phyloP scores from a whole-genome alignment of 2,888 invertebrate species.

The Apodemia zela region DNA sequence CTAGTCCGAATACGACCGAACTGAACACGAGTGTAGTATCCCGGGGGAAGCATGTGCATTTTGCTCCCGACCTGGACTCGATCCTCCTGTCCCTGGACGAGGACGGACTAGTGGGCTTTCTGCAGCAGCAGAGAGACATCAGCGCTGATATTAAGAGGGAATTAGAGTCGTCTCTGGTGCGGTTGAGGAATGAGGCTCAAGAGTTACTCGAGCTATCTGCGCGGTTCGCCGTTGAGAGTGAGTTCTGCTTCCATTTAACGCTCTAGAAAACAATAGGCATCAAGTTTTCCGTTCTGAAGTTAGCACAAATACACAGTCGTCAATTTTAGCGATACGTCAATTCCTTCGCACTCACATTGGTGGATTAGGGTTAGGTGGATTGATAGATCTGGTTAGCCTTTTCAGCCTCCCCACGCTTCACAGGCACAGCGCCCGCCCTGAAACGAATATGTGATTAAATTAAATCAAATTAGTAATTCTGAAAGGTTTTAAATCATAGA shows the following conservation, averaged over 20 bases:
- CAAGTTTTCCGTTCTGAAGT: no score
- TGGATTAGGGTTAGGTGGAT: no score
- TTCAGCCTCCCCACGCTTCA: no score
- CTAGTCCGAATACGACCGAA: constrained; percentile 40
- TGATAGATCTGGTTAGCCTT: no score
- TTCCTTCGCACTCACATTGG: no score
- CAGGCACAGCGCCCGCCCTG: no score
- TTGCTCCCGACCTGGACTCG: constrained; percentile 84
- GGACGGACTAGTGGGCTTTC: constrained; percentile 77
- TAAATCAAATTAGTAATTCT: no score
- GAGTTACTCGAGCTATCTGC: constrained; percentile 83
- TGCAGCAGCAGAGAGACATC: constrained; percentile 73
- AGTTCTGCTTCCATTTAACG: constrained; percentile 29
- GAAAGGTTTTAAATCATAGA: no score
- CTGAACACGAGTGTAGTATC: constrained; percentile 48
- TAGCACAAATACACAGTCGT: no score
- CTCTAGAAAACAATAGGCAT: no score
- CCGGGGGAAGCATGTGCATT: constrained; percentile 81
- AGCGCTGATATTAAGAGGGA: constrained; percentile 82
- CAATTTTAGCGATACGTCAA: no score
- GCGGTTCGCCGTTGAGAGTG: constrained; percentile 44
- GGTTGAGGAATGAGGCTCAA: constrained; percentile 85
- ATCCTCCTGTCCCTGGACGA: constrained; percentile 82
- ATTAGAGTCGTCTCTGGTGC: constrained; percentile 83
- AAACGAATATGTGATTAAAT: no score